phyloP scores from a whole-genome alignment of 2,888 invertebrate species.

The Cephus rjabovi region DNA sequence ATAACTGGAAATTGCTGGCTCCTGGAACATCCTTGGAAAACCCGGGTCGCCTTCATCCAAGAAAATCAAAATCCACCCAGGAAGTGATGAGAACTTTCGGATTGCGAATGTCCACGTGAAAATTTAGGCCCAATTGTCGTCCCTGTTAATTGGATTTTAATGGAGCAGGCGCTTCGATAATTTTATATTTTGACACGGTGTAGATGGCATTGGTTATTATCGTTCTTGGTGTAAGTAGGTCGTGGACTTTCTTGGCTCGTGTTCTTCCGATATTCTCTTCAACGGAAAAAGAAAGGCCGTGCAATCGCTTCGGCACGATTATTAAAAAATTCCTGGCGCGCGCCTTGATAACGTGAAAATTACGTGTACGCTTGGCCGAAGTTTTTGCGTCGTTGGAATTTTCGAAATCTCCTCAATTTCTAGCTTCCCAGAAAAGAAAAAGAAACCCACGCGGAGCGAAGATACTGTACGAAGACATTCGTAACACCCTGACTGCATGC shows the following conservation, averaged over 20 bases:
- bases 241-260: background rate
- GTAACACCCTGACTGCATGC: background rate
- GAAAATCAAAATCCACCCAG: background rate
- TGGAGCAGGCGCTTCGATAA: background rate
- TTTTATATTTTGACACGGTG: background rate
- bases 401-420: background rate
- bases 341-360: conserved; percentile 45
- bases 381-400: background rate
- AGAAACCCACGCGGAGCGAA: background rate
- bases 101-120: background rate
- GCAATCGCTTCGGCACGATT: conserved; percentile 35
- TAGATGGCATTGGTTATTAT: background rate
- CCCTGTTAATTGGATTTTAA: background rate
- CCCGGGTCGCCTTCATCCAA: background rate
- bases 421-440: background rate
- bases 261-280: background rate
- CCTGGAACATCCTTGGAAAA: background rate
- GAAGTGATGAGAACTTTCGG: background rate
- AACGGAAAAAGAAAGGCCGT: background rate
- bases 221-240: background rate
- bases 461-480: background rate
- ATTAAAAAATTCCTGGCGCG: conserved; percentile 53
- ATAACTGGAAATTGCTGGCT: conserved; percentile 63
- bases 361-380: conserved; percentile 27
- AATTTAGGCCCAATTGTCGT: background rate